Evolutionary conservation across 2,888 invertebrate species (phyloP).

Genomic region (Eupithecia insigniata): DNA sequence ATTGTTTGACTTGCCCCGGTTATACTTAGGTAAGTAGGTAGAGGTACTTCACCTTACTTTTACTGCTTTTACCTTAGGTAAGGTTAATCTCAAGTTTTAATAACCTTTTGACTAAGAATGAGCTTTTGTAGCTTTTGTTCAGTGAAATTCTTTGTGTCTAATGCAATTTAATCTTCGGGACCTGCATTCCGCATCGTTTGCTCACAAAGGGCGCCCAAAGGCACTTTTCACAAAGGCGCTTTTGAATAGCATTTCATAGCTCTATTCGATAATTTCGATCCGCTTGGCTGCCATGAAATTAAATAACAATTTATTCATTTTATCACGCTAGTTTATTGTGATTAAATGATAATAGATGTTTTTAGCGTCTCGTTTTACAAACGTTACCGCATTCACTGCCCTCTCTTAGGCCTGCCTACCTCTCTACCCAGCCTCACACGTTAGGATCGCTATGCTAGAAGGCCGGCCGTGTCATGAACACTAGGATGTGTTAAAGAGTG

Average conservation of each 20-base stretch:
- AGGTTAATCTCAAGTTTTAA: not conserved
- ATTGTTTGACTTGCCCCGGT: too few relatives aligned
- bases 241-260: slow-evolving; percentile 22
- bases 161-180: slow-evolving; percentile 34
- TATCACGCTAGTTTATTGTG: not conserved
- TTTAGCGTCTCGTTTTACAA: not conserved
- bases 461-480: too few relatives aligned
- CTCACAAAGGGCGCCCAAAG: slow-evolving; percentile 14
- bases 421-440: not conserved
- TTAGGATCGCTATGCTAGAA: not conserved
- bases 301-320: slow-evolving; percentile 22
- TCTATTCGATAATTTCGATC: slow-evolving; percentile 12
- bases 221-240: slow-evolving; percentile 13
- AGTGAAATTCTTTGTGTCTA: slow-evolving; percentile 23
- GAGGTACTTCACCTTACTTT: not conserved
- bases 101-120: slow-evolving; percentile 2
- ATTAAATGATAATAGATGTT: not conserved
- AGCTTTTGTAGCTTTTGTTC: slow-evolving; percentile 11
- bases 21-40: too few relatives aligned
- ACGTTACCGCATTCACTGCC: not conserved
- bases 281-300: slow-evolving; percentile 1
- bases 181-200: slow-evolving; percentile 33
- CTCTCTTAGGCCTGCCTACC: too few relatives aligned
- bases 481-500: too few relatives aligned
- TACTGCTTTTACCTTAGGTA: not conserved